A percentile compares a stretch with the other conserved stretches of the same genome.
These are phyloP conservation scores for Collichthys lucidus DNA, from an alignment of 2,113 vertebrate species.

Conservation along the genomic window DNA sequence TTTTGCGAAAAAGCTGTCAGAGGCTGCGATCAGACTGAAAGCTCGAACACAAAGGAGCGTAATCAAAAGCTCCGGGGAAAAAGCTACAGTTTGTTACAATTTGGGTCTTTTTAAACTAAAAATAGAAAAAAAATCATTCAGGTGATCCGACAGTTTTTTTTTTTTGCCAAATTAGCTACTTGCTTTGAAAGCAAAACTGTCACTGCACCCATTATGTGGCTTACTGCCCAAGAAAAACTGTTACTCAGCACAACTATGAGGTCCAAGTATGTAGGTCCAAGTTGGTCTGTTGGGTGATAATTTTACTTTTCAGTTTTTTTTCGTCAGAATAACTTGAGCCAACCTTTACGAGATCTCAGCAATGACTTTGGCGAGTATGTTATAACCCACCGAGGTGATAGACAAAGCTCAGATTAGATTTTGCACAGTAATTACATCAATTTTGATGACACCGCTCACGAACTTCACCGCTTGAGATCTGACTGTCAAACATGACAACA, in stretches of 20 bases:
- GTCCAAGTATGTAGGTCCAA: background rate
- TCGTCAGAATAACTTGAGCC: background rate
- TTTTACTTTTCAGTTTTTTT: background rate
- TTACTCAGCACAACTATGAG: background rate
- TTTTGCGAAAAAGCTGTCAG: background rate
- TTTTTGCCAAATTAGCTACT: background rate
- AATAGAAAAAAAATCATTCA: background rate
- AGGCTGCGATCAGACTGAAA: constrained; percentile 24
- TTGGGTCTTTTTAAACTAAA: background rate
- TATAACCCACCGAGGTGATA: background rate
- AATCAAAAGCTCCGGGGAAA: background rate
- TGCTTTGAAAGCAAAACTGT: background rate
- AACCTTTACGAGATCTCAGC: background rate
- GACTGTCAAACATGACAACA: background rate
- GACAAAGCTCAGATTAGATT: too few relatives aligned
- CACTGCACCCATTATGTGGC: background rate
- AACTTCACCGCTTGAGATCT: background rate
- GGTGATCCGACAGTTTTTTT: background rate
- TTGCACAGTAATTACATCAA: background rate
- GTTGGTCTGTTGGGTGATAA: background rate
- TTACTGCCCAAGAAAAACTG: background rate
- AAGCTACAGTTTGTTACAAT: background rate
- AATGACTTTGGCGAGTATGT: background rate
- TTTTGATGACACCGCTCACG: too few relatives aligned
- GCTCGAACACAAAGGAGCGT: background rate